Evolutionary conservation across 2,888 invertebrate genomes (phyloP), one percentile per base, ranked within the genome.

Genomic region (Synergus japonicus): DNA sequence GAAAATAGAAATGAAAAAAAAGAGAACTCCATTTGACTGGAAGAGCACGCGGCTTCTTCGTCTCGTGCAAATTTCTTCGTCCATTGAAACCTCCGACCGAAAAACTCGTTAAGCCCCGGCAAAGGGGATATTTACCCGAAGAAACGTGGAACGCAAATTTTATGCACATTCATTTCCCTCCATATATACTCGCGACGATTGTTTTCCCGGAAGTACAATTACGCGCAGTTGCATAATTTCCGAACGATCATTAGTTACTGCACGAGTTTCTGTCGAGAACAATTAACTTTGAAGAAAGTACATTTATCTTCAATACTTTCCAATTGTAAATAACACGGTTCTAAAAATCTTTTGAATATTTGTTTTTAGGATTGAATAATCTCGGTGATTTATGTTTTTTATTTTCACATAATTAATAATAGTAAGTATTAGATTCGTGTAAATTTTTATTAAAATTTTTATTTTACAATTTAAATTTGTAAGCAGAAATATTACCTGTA

Each of bases 231-330:
- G 49, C 49, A 73, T 69, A 73, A 73, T 73, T 73, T 54, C 37
- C 69, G 15, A 73, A 73, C 49, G 54, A 73, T 73, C 69, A 73
- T 73, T 49, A 73, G 37, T 73, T 73, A 73, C 69, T 43, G 46
- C 29, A 22, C 49, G 29, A 37, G 46, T 54, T 44, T 54, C 22
- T 49, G 7, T 46, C 69, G 8, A 10, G 22, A 60, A 60, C 49
- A 9, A 54, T 65, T 65, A n/a, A 41, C 65, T 65, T 41, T 37
- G n/a, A 65, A 65, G n/a, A 65, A n/a, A 43, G 15, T 65, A 5
- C n/a, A 15, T 41, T 65, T 65, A 41, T 60, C 60, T 22, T 22
- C 22, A 10, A 10, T 60, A 22, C 9, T 60, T 60, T 18, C 5
- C 12, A 18, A 60, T 3, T 22, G 12, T 10, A 60, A 60, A 60